phyloP scores from a whole-genome alignment of 2,113 vertebrate genomes.

The Solenodon paradoxus region DNA sequence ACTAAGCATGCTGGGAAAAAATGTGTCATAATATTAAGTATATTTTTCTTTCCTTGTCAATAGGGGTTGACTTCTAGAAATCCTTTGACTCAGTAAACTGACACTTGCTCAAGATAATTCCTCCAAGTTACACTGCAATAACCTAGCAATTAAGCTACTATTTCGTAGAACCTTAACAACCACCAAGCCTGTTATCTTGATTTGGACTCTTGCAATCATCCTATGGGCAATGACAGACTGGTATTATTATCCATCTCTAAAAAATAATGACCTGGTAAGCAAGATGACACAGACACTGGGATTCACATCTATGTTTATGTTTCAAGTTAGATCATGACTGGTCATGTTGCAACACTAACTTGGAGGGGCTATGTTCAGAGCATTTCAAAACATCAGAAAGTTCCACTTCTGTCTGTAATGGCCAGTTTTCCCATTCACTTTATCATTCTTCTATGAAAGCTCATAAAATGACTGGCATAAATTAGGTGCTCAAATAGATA shows the following conservation, averaged over 20 bases:
- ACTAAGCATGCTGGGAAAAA: too few relatives aligned
- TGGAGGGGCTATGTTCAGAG: background rate
- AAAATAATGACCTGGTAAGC: background rate
- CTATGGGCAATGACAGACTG: background rate
- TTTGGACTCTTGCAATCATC: background rate
- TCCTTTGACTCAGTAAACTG: background rate
- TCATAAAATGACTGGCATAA: background rate
- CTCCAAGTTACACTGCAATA: background rate
- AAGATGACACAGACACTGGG: background rate
- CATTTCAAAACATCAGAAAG: background rate
- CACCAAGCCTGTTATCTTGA: background rate
- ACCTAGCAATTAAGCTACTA: background rate
- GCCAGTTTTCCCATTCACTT: background rate
- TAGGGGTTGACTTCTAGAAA: background rate
- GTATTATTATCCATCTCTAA: background rate
- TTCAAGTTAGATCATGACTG: background rate
- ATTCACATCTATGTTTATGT: background rate
- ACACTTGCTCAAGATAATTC: background rate
- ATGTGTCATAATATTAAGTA: background rate
- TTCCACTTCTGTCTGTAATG: background rate
- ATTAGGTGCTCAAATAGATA: background rate
- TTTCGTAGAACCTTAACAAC: background rate
- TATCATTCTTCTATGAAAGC: background rate
- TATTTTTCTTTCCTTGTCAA: background rate
- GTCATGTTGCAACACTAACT: background rate